Conservation (phyloP, 2,113 vertebrate species). For the Todiramphus saurophagus region DNA sequence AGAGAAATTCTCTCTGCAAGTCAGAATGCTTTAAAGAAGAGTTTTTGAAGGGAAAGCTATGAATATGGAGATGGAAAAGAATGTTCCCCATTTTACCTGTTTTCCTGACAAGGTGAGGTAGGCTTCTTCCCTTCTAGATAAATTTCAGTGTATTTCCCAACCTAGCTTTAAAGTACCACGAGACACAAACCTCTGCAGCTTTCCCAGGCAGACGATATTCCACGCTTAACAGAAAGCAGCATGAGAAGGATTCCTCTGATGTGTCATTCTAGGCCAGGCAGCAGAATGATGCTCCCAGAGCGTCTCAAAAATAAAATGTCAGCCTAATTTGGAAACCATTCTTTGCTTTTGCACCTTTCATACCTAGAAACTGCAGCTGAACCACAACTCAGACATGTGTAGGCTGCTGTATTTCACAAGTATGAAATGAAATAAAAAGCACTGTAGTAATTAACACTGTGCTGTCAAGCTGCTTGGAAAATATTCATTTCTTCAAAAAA, state of each 20-base stretch:
- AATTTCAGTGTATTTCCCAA: background rate
- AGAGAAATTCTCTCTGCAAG: background rate
- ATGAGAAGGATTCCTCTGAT: background rate
- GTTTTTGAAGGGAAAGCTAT: background rate
- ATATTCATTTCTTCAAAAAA: background rate
- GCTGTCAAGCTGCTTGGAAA: background rate
- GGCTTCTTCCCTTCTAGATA: background rate
- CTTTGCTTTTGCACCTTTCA: background rate
- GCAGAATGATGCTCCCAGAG: background rate
- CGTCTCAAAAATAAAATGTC: slow-evolving; percentile 20
- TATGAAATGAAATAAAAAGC: background rate
- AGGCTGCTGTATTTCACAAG: background rate
- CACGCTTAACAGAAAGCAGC: background rate
- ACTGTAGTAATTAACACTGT: background rate
- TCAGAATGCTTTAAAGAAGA: background rate
- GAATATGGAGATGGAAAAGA: background rate
- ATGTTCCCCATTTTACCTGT: background rate
- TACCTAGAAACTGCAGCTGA: background rate
- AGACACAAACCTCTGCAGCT: background rate
- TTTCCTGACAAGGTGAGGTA: background rate
- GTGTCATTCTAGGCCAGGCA: background rate
- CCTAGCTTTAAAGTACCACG: background rate
- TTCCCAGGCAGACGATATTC: background rate
- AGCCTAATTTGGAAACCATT: slow-evolving; percentile 10
- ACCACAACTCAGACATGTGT: background rate